Evolutionary conservation across 2,888 invertebrate genomes (phyloP), one percentile per base, ranked within the genome.

Genomic region (Pterobdella sp.): DNA sequence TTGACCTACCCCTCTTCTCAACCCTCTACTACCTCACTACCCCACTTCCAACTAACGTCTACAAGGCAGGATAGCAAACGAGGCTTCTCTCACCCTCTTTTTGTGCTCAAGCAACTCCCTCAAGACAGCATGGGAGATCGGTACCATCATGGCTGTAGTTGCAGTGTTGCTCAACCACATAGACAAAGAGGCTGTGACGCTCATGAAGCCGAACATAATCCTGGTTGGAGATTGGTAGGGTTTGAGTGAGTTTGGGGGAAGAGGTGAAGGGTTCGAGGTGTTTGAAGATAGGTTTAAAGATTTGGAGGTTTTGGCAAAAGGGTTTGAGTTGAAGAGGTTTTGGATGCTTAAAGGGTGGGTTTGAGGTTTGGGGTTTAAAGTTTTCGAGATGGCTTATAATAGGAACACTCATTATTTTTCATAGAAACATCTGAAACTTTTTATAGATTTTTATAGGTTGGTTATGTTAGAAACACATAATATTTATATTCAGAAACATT

Each of bases 111-210:
- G 56, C 32, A 93, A 84, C 77, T 93, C 92, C 80, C 89, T 88
- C 1, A 82, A 74, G 7, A 82, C 80, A 10, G 82, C 82, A 63
- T 81, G 79, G 0, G 80, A 79, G 26, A 82, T 81, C 0, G 82
- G 82, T 0, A 82, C 76, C 82, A 82, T 82, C 81, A 82, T 82
- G 67, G 82, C 81, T 0, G 82, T 80, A 7, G 82, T 92, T 0
- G 94, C 94, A 0, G 93, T 94, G 82, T 94, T 94, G 4, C 92
- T 93, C 78, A 94, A 93, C 94, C 94, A 94, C 93, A 94, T 94
- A 0, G 93, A 93, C 78, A 94, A 88, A 80, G 93, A 92, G 91
- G 92, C 93, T 0, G 93, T 92, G n/a, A 92, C 92, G 76, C 89
- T 87, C 80, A 93, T 90, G 67, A 94, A 85, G 0, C 93, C 93